Base-by-base conservation (phyloP, 2,888 invertebrate genomes). In the Xestia ashworthii region DNA sequence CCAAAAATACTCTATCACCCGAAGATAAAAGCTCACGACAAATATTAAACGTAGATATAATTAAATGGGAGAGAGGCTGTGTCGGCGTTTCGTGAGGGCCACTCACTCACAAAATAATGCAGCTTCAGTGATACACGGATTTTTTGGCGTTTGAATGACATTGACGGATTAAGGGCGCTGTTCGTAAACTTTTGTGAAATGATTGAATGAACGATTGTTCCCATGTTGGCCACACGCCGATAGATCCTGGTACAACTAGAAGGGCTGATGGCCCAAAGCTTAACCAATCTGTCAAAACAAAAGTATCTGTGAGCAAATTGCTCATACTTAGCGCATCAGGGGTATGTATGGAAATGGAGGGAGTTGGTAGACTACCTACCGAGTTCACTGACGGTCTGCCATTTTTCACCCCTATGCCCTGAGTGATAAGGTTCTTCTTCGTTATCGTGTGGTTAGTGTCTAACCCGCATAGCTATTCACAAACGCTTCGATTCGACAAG, bases 11-110 rank as follows among this genome's bases (percentile, higher is more conserved):
- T 76, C 64, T 66, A 74, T 74, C 76, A 74, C 65, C 41, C 62
- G 41, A 78, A 84, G 80, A 84, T 81, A 73, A 78, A 81, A 86
- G 78, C 50, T 69, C 50, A 25, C 76, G 82, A 85, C 79, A 80
- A 84, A 88, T 86, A 84, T 87, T 82, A 85, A 82, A 85, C 74
- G 82, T 80, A 78, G 86, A 85, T 81, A 89, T 87, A 89, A 89
- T 89, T 89, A 89, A 84, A 88, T 81, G 78, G 46, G 6, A 22
- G 81, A 81, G 86, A 38, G 79, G 74, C 87, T 85, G 86, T 82
- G 89, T 87, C 87, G 81, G 83, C 87, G 84, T 77, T 76, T 79
- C 81, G 66, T 16, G 22, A 89, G 88, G 4, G 71, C 74, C 88
- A 84, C 82, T 74, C 55, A 55, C 38, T 12, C 81, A 89, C 90